phyloP scores from a whole-genome alignment of 2,113 vertebrate species.

The Ammodytes dubius region DNA sequence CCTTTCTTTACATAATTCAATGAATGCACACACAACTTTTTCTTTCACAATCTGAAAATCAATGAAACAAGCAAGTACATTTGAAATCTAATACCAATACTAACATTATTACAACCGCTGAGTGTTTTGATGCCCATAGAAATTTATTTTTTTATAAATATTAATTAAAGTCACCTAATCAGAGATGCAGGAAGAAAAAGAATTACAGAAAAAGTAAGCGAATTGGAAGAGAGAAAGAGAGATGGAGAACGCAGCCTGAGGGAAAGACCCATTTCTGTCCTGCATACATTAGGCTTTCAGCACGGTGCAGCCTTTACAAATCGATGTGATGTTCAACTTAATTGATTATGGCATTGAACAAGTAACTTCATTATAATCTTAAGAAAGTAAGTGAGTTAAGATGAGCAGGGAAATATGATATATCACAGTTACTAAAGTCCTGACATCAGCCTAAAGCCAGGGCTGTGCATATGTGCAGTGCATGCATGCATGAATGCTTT shows the following conservation, averaged over 20 bases:
- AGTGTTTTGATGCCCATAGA: conserved; percentile 6
- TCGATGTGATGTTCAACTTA: conserved; percentile 38
- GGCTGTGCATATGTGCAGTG: conserved; percentile 23
- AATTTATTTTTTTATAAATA: conserved; percentile 27
- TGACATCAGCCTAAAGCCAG: conserved; percentile 3
- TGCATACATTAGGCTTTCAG: conserved; percentile 46
- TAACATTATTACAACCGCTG: background rate
- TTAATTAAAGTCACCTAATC: conserved; percentile 45
- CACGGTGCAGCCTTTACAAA: conserved; percentile 46
- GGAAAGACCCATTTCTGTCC: conserved; percentile 53
- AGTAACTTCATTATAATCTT: conserved; percentile 19
- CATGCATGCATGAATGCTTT: conserved; percentile 36
- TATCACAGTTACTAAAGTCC: background rate
- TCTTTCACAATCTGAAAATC: background rate
- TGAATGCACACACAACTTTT: background rate
- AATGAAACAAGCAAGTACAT: conserved; percentile 9
- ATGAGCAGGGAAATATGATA: conserved; percentile 7
- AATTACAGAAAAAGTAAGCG: conserved; percentile 8
- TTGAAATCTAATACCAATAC: conserved; percentile 15
- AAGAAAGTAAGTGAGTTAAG: conserved; percentile 2
- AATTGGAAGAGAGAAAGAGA: conserved; percentile 20
- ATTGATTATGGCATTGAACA: conserved; percentile 33
- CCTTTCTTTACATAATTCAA: background rate
- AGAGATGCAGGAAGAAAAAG: conserved; percentile 45
- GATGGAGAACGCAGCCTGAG: conserved; percentile 45